These are phyloP conservation scores for Pegea sp. DNA, from an alignment of 23 tunicate species.

Conservation along the genomic window DNA sequence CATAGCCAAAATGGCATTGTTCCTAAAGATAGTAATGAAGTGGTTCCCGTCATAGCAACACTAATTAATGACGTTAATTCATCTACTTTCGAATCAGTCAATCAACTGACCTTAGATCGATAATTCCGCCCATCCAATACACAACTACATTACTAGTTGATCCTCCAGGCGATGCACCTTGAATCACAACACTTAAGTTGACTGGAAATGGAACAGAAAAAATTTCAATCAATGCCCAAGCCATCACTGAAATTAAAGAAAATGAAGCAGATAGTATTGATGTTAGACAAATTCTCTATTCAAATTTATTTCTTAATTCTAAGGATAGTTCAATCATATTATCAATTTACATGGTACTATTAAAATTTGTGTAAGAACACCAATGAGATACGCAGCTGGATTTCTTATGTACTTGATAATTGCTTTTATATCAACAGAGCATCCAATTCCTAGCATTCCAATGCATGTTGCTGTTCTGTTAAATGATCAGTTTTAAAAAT, in stretches of 20 bases:
- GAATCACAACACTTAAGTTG: slow-evolving; percentile 21
- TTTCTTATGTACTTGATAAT: slow-evolving; percentile 8
- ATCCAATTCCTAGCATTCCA: slow-evolving; percentile 29
- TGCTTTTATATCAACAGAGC: slow-evolving; percentile 9
- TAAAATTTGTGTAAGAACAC: slow-evolving; percentile 8
- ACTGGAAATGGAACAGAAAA: slow-evolving; percentile 6
- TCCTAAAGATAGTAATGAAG: slow-evolving; percentile 30
- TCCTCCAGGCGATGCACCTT: slow-evolving; percentile 47
- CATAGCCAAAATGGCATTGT: slow-evolving; percentile 51
- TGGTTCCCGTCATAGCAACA: slow-evolving; percentile 38
- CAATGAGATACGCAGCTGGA: slow-evolving; percentile 17
- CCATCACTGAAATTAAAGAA: background rate
- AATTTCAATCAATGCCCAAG: slow-evolving; percentile 35
- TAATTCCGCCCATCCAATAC: slow-evolving; percentile 38
- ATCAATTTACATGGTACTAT: slow-evolving; percentile 14
- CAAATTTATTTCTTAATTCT: no score
- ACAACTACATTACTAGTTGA: slow-evolving; percentile 28
- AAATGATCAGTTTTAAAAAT: background rate
- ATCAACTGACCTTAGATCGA: slow-evolving; percentile 18
- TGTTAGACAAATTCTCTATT: no score
- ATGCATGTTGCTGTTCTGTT: background rate
- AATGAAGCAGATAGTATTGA: no score
- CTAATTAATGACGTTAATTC: slow-evolving; percentile 1
- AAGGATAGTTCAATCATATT: background rate
- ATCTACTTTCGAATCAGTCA: background rate